Base-by-base conservation (phyloP, 2,113 vertebrate genomes). In the Planiliza haematocheilus region DNA sequence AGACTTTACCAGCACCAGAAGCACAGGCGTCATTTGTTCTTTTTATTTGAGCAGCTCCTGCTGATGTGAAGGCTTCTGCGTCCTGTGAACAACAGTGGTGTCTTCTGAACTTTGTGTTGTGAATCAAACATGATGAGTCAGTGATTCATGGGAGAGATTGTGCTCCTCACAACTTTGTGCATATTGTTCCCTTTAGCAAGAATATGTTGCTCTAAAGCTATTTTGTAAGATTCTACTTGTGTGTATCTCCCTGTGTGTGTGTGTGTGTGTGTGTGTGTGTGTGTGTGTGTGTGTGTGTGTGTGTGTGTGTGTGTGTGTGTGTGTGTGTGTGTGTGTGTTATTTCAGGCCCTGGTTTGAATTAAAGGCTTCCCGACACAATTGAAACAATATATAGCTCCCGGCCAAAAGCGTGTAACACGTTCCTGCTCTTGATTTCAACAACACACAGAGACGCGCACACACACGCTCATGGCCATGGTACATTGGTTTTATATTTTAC, bases 321-420 rank as follows among this genome's bases (percentile, higher is more conserved):
- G n/a, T 18, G 37, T 43, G 14, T 37, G 39, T 2, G n/a, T 18
- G 16, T 37, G 52, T 53, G 48, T 24, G 2, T 36, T n/a, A 24
- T 59, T 38, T 50, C n/a, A 16, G 61, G 18, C 14, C 17, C 84
- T 91, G 87, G 83, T 82, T 87, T 64, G 60, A 79, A 85, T 91
- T 84, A 86, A 86, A 79, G 81, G 86, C 76, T 88, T 88, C 75
- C 82, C 51, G 42, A 81, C 77, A 86, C 84, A 46, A 79, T 24
- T 80, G 62, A 80, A 89, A 84, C 75, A 77, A 85, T 67, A 60
- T 38, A 64, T 37, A 39, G 60, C 78, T 85, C 39, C 12, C 1
- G 43, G 75, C 76, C 60, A 77, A 74, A 61, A 70, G 53, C 39
- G 74, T 82, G 69, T 39, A 75, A 50, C 79, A 73, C n/a, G 20